Base-by-base conservation (phyloP, 2,888 invertebrate species). In the Heteromyza rotundicornis region DNA sequence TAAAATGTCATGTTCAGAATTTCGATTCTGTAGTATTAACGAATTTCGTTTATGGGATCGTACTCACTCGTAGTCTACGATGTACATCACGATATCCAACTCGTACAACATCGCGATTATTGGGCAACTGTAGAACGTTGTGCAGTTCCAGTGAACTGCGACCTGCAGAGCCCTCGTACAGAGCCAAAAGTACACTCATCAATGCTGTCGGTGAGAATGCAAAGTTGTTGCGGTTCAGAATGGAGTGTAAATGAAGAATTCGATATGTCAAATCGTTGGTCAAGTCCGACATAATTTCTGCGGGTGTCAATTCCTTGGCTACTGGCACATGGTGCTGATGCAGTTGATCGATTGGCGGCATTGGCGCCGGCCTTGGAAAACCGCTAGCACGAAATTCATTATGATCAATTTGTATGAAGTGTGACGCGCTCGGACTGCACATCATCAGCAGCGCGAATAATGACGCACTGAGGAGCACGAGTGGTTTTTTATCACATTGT, bases 181-280 rank as follows among this genome's bases (percentile, higher is more conserved):
- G 84, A 2, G 93, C 92, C 60, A 92, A 87, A 70, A 94, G 83
- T 23, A 94, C 92, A 70, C 92, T 92, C 75, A 90, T 88, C 63
- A 92, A 84, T 2, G 94, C 93, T 67, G 93, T 92, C 10, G 94
- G 94, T 0, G 94, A 94, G 77, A 94, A 90, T 2, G 92, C 94
- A 59, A 93, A 90, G 80, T 94, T 94, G 78, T 90, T 90, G 53
- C 89, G 88, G 80, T 90, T 91, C 72, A 89, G 85, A 81, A 89
- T 88, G 74, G 90, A 89, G 74, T 90, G 90, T 79, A 89, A 87
- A 72, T 89, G 85, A 0, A 94, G 85, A 70, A 91, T 86, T 79
- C 88, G 88, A 66, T 90, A 84, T 58, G 90, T 89, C 67, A 91
- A 86, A 76, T 89, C 88, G 80, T 94, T 94, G 49, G 92, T 89